phyloP scores from a whole-genome alignment of 2,797 vertebrate species.

The Spondyliosoma cantharus region DNA sequence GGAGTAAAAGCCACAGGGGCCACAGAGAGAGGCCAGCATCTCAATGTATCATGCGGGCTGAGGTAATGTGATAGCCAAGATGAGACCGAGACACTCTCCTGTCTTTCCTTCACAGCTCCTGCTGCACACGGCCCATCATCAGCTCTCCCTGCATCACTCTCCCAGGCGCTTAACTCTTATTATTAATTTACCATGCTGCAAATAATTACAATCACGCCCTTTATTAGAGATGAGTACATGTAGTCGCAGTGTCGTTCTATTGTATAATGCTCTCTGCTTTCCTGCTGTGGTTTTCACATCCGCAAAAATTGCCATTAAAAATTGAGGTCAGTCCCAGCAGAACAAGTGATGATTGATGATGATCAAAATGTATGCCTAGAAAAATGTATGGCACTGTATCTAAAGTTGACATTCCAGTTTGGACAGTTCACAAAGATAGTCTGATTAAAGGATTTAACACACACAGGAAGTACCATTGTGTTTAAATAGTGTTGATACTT shows the following conservation, averaged over 20 bases:
- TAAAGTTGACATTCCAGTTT: constrained; percentile 1
- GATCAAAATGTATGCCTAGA: constrained; percentile 15
- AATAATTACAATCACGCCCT: constrained; percentile 68
- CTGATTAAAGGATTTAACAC: neutral
- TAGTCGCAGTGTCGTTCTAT: constrained; percentile 37
- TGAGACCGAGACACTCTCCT: constrained; percentile 52
- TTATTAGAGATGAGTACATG: constrained; percentile 52
- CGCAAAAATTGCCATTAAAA: constrained; percentile 53
- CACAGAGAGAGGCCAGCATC: constrained; percentile 53
- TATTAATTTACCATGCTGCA: constrained; percentile 67
- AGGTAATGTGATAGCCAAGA: constrained; percentile 71
- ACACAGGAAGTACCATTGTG: neutral
- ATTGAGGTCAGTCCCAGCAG: constrained; percentile 57
- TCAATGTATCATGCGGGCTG: constrained; percentile 55
- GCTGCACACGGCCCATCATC: constrained; percentile 46
- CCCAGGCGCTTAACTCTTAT: constrained; percentile 52
- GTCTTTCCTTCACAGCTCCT: constrained; percentile 30
- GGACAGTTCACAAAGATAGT: neutral
- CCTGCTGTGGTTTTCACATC: constrained; percentile 35
- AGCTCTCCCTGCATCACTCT: constrained; percentile 42
- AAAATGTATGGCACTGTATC: neutral
- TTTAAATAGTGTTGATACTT: neutral
- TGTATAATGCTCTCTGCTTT: constrained; percentile 31
- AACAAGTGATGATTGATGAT: constrained; percentile 51
- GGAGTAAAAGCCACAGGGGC: constrained; percentile 50